A percentile compares a stretch with the other conserved stretches of the same genome.
phyloP scores from a whole-genome alignment of 2,113 vertebrate genomes.

The Mandrillus leucophaeus region DNA sequence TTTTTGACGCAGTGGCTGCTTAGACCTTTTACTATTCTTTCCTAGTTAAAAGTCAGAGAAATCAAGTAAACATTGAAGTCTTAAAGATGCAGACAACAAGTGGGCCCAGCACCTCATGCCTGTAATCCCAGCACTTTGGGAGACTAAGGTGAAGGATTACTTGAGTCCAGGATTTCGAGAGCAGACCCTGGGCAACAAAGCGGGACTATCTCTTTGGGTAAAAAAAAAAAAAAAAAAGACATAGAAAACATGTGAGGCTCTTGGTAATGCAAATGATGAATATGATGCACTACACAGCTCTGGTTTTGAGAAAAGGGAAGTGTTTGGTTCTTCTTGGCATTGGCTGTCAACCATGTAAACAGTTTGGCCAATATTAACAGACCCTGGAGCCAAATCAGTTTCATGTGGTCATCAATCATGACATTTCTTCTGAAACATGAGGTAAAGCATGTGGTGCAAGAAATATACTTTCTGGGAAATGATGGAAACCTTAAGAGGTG shows the following conservation, averaged over 20 bases:
- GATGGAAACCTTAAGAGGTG: accelerated
- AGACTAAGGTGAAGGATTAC: no score
- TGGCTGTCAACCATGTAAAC: background rate
- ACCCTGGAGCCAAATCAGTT: background rate
- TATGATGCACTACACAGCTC: background rate
- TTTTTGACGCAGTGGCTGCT: background rate
- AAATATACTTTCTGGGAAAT: background rate
- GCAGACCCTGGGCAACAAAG: no score
- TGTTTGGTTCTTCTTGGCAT: background rate
- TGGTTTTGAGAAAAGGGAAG: background rate
- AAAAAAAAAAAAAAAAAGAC: no score
- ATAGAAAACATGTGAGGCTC: background rate
- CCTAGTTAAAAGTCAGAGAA: background rate
- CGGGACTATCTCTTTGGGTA: no score
- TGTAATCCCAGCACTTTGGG: no score
- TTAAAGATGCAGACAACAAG: background rate
- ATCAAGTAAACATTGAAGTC: background rate
- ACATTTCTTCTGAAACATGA: background rate
- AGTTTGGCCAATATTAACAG: background rate
- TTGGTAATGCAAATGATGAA: background rate
- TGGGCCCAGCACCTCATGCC: no score
- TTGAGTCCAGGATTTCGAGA: no score
- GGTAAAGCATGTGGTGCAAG: background rate
- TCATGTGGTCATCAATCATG: background rate
- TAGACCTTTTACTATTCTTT: accelerated